Evolutionary conservation across 92 coral and sea anemone species (phyloP).

Genomic region (Heteractis magnifica): DNA sequence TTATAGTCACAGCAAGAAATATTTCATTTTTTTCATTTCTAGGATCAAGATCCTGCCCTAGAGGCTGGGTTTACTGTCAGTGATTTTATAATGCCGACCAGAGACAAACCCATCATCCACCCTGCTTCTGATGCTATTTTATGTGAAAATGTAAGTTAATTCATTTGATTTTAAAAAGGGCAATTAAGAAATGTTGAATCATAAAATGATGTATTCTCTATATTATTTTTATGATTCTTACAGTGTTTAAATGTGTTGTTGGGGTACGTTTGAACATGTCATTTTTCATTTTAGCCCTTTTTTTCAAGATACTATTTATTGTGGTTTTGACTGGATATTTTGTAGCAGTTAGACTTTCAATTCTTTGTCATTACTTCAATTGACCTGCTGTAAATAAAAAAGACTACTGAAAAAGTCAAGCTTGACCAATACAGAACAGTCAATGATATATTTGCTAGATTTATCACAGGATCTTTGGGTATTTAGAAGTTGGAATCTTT

Average conservation of each 20-base stretch:
- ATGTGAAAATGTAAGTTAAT: constrained; percentile 81
- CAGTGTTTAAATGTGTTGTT: too few relatives aligned
- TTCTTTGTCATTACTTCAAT: background rate
- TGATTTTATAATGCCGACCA: constrained; percentile 72
- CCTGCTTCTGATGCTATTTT: constrained; percentile 86
- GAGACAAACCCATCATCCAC: constrained; percentile 81
- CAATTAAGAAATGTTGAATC: background rate
- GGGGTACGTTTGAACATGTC: background rate
- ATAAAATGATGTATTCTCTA: background rate
- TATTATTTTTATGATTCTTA: background rate
- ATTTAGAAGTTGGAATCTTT: background rate
- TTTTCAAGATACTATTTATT: background rate
- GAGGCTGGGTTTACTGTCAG: constrained; percentile 41
- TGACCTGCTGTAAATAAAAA: background rate
- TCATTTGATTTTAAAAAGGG: background rate
- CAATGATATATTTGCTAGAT: background rate
- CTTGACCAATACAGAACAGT: background rate
- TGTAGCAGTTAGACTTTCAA: background rate
- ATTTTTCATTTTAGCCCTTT: background rate
- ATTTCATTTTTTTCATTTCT: background rate
- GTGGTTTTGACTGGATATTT: background rate
- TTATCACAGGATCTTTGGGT: background rate
- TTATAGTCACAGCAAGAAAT: background rate
- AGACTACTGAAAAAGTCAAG: background rate
- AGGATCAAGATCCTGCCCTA: constrained; percentile 11